Evolutionary conservation across 1,140 invertebrate species (phyloP), one percentile per base, ranked within the genome.

Genomic region (Lerema accius): DNA sequence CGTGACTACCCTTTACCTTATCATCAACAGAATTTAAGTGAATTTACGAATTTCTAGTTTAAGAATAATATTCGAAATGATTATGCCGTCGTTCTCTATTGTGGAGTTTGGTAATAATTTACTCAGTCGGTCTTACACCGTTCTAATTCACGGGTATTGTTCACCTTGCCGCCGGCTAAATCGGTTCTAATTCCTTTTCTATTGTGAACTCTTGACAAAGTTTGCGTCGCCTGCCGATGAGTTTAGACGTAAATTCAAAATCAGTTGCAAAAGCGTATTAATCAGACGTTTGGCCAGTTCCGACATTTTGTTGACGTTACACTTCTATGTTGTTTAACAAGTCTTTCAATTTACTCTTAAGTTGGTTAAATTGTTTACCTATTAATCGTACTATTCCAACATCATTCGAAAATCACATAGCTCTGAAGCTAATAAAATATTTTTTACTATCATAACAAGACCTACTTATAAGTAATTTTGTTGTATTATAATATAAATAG

Each of bases 121-220:
- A 39, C 59, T 48, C 59, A 46, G 59, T 62, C 53, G 45, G 58
- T 63, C 65, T 67, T 55, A 66, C 73, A 71, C 69, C 59, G 63
- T 69, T 71, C 70, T 76, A 77, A 74, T 71, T 77, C 69, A 69
- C 58, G 63, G 62, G 19, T 67, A 43, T 74, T 77, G 73, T 72
- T 77, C 67, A 69, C 65, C 62, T 64, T 69, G 66, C 68, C 64
- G 69, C 69, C 67, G 71, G 65, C 74, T 73, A 77, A 77, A 72
- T 71, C 63, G 63, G 40, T 62, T 67, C 64, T 70, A 77, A 77
- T 77, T 77, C 71, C 66, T 77, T 77, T 76, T 77, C 71, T 68
- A 77, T 77, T 77, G 74, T 77, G 45, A 68, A 65, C 46, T 43
- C 32, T 17, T 35, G 68, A 63, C 64, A 73, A 72, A 69, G 65